A percentile compares a stretch with the other conserved stretches of the same genome.
Conservation (phyloP, 2,797 vertebrate species). For the Lateolabrax maculatus region DNA sequence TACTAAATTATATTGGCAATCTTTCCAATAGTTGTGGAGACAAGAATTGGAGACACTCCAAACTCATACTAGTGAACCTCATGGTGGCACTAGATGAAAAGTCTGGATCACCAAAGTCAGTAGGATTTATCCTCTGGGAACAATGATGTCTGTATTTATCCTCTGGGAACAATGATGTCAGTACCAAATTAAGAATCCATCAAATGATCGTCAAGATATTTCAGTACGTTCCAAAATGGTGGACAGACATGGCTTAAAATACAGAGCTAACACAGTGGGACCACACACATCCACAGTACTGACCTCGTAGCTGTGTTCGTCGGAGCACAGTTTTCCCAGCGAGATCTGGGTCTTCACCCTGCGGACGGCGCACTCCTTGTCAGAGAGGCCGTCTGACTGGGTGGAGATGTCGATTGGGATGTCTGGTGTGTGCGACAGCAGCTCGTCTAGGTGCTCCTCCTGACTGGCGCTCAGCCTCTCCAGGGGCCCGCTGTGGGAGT, state of each 20-base stretch:
- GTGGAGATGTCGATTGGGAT: conserved; percentile 98
- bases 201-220: not conserved
- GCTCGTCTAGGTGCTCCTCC: conserved; percentile 93
- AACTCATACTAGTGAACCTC: too few relatives aligned
- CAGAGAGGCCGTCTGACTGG: conserved; percentile 97
- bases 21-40: too few relatives aligned
- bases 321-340: conserved; percentile 94
- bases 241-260: not conserved
- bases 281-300: conserved; percentile 41
- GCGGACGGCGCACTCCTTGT: conserved; percentile 98
- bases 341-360: conserved; percentile 99
- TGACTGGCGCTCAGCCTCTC: conserved; percentile 89
- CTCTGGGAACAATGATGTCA: not conserved
- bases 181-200: not conserved
- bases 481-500: conserved; percentile 93
- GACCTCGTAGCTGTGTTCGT: conserved; percentile 96
- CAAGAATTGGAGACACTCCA: too few relatives aligned
- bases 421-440: conserved; percentile 96
- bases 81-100: not conserved
- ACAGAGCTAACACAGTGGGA: not conserved
- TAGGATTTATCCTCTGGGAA: not conserved
- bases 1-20: too few relatives aligned
- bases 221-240: not conserved
- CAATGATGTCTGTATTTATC: not conserved
- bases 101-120: not conserved